Conservation (phyloP, 2,113 vertebrate species). For the Columba janthina region DNA sequence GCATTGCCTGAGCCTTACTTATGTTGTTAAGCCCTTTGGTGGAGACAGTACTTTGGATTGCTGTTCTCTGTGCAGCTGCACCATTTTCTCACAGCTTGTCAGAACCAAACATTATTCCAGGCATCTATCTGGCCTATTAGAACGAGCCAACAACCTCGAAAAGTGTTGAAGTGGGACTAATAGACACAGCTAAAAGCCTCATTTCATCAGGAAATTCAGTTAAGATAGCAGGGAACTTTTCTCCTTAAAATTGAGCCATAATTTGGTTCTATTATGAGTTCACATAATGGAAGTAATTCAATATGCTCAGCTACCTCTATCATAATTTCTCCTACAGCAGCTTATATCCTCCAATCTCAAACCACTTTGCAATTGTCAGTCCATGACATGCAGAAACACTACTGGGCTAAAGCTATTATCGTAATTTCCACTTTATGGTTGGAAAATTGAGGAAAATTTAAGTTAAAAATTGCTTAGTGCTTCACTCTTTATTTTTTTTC, state of each 20-base stretch:
- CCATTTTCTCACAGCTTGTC: not conserved
- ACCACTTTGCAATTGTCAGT: not conserved
- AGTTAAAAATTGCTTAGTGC: not conserved
- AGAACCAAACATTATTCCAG: not conserved
- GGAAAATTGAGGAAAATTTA: slow-evolving; percentile 19
- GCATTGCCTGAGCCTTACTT: not conserved
- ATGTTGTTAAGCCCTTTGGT: not conserved
- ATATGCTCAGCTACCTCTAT: not conserved
- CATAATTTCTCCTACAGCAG: slow-evolving; percentile 5
- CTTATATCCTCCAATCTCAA: not conserved
- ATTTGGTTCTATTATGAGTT: slow-evolving; percentile 37
- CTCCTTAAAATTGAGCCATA: not conserved
- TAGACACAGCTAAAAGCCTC: slow-evolving; percentile 8
- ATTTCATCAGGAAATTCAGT: slow-evolving; percentile 17
- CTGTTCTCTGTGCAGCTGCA: not conserved
- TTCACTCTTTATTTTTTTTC: not conserved
- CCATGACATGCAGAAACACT: not conserved
- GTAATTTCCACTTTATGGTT: not conserved
- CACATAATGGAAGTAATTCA: slow-evolving; percentile 26
- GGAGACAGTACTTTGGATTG: not conserved
- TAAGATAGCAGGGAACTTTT: slow-evolving; percentile 22
- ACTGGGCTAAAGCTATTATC: not conserved
- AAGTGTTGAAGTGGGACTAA: not conserved
- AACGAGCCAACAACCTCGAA: not conserved
- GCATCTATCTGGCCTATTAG: not conserved